A percentile compares a stretch with the other conserved stretches of the same genome.
These are phyloP conservation scores for Champsocephalus esox DNA, from an alignment of 2,797 vertebrate genomes.

Conservation along the genomic window DNA sequence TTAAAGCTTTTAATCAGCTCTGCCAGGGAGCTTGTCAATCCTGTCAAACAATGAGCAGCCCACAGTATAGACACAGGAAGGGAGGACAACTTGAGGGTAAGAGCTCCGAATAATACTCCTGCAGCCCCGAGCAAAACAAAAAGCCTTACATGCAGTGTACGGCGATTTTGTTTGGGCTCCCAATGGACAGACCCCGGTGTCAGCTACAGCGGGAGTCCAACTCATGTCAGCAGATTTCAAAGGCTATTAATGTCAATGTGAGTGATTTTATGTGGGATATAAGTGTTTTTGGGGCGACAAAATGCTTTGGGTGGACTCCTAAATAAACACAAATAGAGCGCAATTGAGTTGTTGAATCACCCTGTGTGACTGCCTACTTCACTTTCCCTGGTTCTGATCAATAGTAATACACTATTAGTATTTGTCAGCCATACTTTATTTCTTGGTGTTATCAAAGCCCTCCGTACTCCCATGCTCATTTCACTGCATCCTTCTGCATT, in stretches of 20 bases:
- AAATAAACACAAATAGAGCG: constrained; percentile 27
- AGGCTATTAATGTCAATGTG: constrained; percentile 63
- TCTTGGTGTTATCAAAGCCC: constrained; percentile 70
- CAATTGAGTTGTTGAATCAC: constrained; percentile 76
- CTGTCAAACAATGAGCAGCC: constrained; percentile 81
- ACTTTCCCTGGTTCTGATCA: constrained; percentile 72
- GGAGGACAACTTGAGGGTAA: constrained; percentile 55
- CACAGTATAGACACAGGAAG: constrained; percentile 61
- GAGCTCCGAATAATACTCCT: constrained; percentile 63
- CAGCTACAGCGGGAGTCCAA: constrained; percentile 14
- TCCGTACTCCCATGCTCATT: constrained; percentile 48
- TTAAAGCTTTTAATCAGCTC: constrained; percentile 89
- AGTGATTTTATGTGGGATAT: constrained; percentile 44
- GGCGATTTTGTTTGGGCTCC: constrained; percentile 48
- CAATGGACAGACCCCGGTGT: constrained; percentile 26
- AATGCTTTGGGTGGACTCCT: constrained; percentile 32
- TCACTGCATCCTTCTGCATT: constrained; percentile 43
- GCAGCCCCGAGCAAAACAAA: constrained; percentile 42
- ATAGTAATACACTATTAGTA: constrained; percentile 72
- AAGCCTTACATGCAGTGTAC: constrained; percentile 18
- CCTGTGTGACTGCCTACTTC: constrained; percentile 50
- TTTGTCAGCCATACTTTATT: constrained; percentile 65
- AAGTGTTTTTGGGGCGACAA: constrained; percentile 40
- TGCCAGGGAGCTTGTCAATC: constrained; percentile 85
- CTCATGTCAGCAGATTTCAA: constrained; percentile 62